phyloP scores from a whole-genome alignment of 2,797 vertebrate genomes.

The Coregonus sp. region DNA sequence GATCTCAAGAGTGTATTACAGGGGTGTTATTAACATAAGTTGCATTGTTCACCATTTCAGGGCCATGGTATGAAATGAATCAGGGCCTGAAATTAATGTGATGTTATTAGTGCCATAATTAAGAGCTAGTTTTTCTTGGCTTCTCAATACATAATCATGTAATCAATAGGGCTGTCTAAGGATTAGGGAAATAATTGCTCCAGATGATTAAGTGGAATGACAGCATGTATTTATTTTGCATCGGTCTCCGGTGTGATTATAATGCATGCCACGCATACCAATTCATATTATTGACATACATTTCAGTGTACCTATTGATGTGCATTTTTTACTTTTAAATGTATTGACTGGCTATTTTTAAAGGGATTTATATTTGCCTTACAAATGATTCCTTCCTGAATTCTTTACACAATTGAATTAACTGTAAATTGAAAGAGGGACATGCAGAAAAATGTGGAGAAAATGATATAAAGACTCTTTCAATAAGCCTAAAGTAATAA shows the following conservation, averaged over 20 bases:
- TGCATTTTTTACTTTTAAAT: slow-evolving; percentile 74
- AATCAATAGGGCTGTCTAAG: slow-evolving; percentile 67
- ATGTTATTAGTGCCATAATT: slow-evolving; percentile 61
- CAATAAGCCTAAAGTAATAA: slow-evolving; percentile 30
- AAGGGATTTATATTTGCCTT: slow-evolving; percentile 43
- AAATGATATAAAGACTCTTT: slow-evolving; percentile 40
- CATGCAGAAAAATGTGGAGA: slow-evolving; percentile 14
- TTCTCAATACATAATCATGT: slow-evolving; percentile 60
- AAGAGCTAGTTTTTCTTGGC: slow-evolving; percentile 59
- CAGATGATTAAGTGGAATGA: slow-evolving; percentile 68
- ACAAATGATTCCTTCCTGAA: slow-evolving; percentile 55
- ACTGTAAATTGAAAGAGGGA: slow-evolving; percentile 27
- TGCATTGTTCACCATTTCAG: slow-evolving; percentile 35
- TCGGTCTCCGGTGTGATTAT: slow-evolving; percentile 52
- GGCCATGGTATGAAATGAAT: slow-evolving; percentile 50
- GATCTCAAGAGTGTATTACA: not conserved
- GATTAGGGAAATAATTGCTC: slow-evolving; percentile 71
- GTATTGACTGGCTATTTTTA: slow-evolving; percentile 57
- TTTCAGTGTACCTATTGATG: slow-evolving; percentile 58
- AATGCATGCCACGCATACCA: slow-evolving; percentile 53
- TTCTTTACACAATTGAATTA: slow-evolving; percentile 37
- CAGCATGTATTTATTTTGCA: slow-evolving; percentile 66
- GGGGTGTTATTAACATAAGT: slow-evolving; percentile 29
- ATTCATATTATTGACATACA: slow-evolving; percentile 65
- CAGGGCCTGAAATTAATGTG: slow-evolving; percentile 52